phyloP scores from a whole-genome alignment of 2,888 invertebrate species.

The Diarsia mendica region DNA sequence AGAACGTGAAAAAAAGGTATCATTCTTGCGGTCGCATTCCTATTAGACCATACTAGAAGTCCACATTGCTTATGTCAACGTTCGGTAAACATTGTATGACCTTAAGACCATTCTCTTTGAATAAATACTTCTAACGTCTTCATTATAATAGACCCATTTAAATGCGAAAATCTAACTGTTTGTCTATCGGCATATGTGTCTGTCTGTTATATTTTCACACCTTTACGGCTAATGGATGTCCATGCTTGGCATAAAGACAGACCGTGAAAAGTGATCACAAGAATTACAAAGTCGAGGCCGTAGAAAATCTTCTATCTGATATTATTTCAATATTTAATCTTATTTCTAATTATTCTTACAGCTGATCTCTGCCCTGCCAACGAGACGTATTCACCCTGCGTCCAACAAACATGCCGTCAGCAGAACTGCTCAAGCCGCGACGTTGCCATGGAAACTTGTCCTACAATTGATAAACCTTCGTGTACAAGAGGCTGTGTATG shows the following conservation, averaged over 20 bases:
- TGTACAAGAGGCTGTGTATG: conserved; percentile 59
- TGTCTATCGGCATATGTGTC: not conserved
- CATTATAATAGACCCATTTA: not conserved
- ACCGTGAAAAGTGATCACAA: too few relatives aligned
- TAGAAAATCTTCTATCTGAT: not conserved
- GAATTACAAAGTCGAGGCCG: not conserved
- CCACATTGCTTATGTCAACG: not conserved
- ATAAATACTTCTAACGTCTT: not conserved
- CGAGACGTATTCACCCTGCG: conserved; percentile 51
- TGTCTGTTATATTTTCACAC: not conserved
- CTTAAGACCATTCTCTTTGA: too few relatives aligned
- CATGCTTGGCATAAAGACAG: not conserved
- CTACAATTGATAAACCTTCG: not conserved
- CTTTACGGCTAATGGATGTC: not conserved
- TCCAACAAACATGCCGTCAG: conserved; percentile 42
- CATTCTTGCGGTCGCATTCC: not conserved
- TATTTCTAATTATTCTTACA: conserved; percentile 31
- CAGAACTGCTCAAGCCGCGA: conserved; percentile 49
- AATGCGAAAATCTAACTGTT: not conserved
- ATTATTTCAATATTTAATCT: not conserved
- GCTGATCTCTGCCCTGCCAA: conserved; percentile 60
- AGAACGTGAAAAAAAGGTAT: too few relatives aligned
- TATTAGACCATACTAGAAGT: not conserved
- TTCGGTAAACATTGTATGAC: not conserved
- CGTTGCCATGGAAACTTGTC: conserved; percentile 21